Conservation (phyloP, 2,888 invertebrate species). For the Eulithis prunata region DNA sequence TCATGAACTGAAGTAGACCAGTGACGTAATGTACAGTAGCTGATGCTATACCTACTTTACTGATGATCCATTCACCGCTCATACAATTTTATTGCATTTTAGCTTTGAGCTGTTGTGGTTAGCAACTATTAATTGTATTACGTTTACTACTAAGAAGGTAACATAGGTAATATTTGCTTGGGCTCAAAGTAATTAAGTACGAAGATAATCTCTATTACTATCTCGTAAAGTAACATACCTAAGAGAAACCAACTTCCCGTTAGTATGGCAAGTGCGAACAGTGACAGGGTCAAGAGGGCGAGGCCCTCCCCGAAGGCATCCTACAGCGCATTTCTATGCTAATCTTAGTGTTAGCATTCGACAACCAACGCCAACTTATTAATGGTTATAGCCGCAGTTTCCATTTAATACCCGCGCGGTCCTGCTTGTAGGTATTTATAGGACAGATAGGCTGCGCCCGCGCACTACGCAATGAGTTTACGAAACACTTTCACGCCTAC, state of each 20-base stretch:
- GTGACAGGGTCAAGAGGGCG: slow-evolving; percentile 81
- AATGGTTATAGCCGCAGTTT: slow-evolving; percentile 76
- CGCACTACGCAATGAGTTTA: slow-evolving; percentile 72
- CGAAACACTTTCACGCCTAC: slow-evolving; percentile 77
- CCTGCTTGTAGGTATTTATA: slow-evolving; percentile 59
- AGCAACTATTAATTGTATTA: no score
- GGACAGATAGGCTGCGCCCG: slow-evolving; percentile 58
- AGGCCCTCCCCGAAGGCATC: slow-evolving; percentile 72
- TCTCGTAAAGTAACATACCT: slow-evolving; percentile 52
- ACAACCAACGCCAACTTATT: slow-evolving; percentile 75
- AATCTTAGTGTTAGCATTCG: slow-evolving; percentile 75
- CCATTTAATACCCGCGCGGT: slow-evolving; percentile 68
- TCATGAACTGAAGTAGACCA: slow-evolving; percentile 7
- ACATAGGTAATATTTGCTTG: neutral
- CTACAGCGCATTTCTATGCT: slow-evolving; percentile 79
- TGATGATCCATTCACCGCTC: no score
- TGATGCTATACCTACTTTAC: no score
- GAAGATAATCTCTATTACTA: slow-evolving; percentile 56
- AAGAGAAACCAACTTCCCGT: slow-evolving; percentile 77
- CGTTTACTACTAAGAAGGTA: neutral
- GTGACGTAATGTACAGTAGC: no score
- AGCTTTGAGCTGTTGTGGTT: no score
- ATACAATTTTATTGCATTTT: no score
- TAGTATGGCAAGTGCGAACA: slow-evolving; percentile 73
- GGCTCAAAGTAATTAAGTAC: slow-evolving; percentile 51